A percentile compares a stretch with the other conserved stretches of the same genome.
Evolutionary conservation across 2,888 invertebrate genomes (phyloP).

Genomic region (Nymphalis polychloros): DNA sequence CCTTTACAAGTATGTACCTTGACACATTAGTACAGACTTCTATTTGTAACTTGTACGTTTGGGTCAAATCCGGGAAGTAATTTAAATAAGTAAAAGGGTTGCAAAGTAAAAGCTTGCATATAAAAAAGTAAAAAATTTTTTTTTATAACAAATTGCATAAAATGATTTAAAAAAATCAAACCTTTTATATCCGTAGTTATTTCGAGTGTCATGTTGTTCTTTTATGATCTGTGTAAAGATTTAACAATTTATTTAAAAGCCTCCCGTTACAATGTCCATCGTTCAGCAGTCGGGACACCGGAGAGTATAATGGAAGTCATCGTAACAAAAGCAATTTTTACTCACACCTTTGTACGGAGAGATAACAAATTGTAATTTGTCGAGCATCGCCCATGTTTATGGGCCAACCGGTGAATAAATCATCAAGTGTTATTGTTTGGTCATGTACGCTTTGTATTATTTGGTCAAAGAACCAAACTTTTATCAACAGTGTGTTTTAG

Average conservation of each 20-base stretch:
- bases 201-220: not conserved
- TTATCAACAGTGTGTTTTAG: too few species aligned
- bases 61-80: too few species aligned
- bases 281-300: not conserved
- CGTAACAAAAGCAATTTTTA: constrained; percentile 4
- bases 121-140: too few species aligned
- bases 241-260: not conserved
- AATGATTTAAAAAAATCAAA: too few species aligned
- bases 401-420: not conserved
- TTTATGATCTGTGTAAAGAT: not conserved
- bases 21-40: too few species aligned
- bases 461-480: not conserved
- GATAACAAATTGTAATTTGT: constrained; percentile 19
- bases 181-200: too few species aligned
- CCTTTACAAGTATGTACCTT: too few species aligned
- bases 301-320: constrained; percentile 9
- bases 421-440: not conserved
- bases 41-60: too few species aligned
- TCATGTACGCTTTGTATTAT: too few species aligned
- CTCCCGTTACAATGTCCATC: not conserved
- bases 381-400: constrained; percentile 12
- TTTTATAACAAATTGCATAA: too few species aligned
- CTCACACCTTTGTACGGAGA: constrained; percentile 5
- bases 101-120: too few species aligned
- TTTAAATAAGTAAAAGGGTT: too few species aligned